Conservation (phyloP, 2,797 vertebrate species). For the Synanceia verrucosa region DNA sequence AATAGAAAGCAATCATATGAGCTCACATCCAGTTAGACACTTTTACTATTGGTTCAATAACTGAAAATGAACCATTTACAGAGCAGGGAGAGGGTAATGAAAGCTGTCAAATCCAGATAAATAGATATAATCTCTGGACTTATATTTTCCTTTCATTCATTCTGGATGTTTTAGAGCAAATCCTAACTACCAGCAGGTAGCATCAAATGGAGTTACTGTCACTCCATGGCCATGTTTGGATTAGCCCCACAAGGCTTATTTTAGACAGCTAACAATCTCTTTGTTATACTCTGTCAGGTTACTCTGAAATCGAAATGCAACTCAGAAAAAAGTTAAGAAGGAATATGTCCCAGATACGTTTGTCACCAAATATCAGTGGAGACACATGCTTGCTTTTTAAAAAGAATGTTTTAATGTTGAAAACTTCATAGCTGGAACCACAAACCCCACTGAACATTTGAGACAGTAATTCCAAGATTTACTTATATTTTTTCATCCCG, state of each 20-base stretch:
- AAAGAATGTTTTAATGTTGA: too few species aligned
- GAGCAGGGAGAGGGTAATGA: constrained; percentile 24
- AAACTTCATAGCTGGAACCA: too few species aligned
- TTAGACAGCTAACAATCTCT: constrained; percentile 21
- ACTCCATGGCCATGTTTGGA: constrained; percentile 16
- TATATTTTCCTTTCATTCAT: background rate
- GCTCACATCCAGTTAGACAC: constrained; percentile 19
- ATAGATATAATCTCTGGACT: constrained; percentile 7
- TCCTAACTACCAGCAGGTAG: background rate
- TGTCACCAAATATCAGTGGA: constrained; percentile 6
- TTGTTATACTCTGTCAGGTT: constrained; percentile 19
- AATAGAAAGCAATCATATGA: constrained; percentile 35
- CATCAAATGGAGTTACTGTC: constrained; percentile 25
- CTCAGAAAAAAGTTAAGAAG: constrained; percentile 4
- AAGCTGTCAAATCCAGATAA: constrained; percentile 37
- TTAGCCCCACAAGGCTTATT: constrained; percentile 14
- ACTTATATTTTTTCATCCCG: too few species aligned
- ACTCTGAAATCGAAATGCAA: constrained; percentile 39
- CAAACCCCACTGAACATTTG: too few species aligned
- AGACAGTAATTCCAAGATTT: too few species aligned
- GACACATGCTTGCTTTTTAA: background rate
- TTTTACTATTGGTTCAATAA: constrained; percentile 24
- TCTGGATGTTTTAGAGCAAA: background rate
- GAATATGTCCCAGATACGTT: constrained; percentile 9
- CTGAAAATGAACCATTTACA: constrained; percentile 37